Conservation (phyloP, 1,140 invertebrate genomes). For the Conus betulinus region DNA sequence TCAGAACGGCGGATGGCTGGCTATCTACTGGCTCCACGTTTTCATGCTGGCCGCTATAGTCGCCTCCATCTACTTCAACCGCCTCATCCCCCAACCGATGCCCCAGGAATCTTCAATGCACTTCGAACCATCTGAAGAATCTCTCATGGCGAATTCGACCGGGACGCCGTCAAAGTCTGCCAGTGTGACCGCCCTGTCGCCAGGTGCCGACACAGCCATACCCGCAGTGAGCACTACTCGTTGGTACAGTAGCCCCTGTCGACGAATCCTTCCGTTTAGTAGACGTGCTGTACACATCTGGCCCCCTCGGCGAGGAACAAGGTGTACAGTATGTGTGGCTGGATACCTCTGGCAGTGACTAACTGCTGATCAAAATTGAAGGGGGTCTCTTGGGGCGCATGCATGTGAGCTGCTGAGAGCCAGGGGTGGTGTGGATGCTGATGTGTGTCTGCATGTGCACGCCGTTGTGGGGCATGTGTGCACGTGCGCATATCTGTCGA, state of each 20-base stretch:
- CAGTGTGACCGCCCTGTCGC: not conserved
- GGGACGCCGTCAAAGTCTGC: not conserved
- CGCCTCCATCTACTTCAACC: not conserved
- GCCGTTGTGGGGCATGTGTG: no score
- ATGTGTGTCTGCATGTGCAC: not conserved
- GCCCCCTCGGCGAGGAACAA: no score
- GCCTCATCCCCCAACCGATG: not conserved
- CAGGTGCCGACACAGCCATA: not conserved
- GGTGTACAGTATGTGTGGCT: no score
- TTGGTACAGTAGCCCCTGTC: not conserved
- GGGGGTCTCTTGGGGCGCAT: no score
- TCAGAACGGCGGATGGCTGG: no score
- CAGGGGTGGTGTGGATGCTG: no score
- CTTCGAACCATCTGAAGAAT: not conserved
- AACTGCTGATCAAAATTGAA: no score
- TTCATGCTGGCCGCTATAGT: not conserved
- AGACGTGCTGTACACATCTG: no score
- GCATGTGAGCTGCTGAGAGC: no score
- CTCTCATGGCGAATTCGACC: not conserved
- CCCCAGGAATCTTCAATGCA: not conserved
- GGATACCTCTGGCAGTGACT: no score
- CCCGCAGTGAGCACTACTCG: not conserved
- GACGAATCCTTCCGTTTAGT: no score
- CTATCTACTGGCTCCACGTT: not conserved
- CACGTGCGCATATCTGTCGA: no score